Base-by-base conservation (phyloP, 2,797 vertebrate species). In the Naso thynnoides region DNA sequence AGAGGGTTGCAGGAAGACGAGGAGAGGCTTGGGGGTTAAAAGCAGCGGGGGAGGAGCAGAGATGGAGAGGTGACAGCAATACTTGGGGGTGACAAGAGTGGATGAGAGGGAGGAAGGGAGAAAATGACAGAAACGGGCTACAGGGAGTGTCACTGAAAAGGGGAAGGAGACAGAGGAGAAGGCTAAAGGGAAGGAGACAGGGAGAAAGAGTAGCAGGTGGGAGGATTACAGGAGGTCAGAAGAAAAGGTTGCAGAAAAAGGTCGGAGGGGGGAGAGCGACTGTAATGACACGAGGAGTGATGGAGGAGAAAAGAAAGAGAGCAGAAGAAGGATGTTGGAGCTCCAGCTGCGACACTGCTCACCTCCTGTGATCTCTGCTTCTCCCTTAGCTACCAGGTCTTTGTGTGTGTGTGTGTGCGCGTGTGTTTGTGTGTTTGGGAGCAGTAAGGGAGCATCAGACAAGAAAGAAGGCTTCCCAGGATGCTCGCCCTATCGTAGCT, bases 271-370 rank as follows among this genome's bases (percentile, higher is more conserved):
- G 62, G 19, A 38, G 24, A 42, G 59, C 44, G 63, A 63, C 67
- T 66, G 76, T 47, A 57, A 47, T 18, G 71, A 82, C 73, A 55
- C 27, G n/a, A 0, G 39, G 48, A 55, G 62, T 29, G 52, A 79
- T 65, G 45, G 62, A 72, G 75, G 36, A 18, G 26, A 10, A 39
- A 56, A 53, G 53, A 50, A 68, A 53, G 44, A 18, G 65, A 48
- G 68, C n/a, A 26, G 59, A 64, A 18, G 48, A 48, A 64, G 50
- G 66, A 63, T 57, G 74, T 61, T 79, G 50, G 72, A 13, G 18
- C 80, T 87, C 75, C 85, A 78, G 81, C 91, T 87, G 88, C 14
- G 82, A 71, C 71, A 49, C 31, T 31, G 29, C 55, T 79, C 86
- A 83, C 86, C 86, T 84, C 67, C 73, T 52, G 75, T 74, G 61